Percentiles rank a stretch among this genome's conserved stretches.
phyloP scores from a whole-genome alignment of 2,888 invertebrate species.

The Cephus nigrinus region DNA sequence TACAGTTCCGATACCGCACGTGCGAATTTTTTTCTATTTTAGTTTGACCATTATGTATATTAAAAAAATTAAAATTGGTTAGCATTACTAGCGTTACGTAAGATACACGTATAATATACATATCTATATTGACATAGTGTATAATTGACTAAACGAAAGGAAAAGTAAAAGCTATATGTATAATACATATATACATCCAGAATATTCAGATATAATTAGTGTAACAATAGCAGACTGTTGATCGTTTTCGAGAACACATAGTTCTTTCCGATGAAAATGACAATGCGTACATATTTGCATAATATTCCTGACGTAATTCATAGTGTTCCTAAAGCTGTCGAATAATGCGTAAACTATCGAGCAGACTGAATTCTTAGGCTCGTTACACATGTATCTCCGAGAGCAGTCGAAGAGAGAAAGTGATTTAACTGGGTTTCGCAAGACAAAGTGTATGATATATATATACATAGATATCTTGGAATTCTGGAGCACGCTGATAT shows the following conservation, averaged over 20 bases:
- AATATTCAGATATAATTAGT: neutral
- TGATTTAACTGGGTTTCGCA: neutral
- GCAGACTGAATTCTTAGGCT: neutral
- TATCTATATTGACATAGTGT: neutral
- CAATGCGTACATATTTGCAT: neutral
- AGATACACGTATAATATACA: neutral
- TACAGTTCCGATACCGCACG: no score
- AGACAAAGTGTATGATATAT: neutral
- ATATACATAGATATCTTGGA: neutral
- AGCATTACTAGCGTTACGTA: neutral
- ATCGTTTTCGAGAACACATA: neutral
- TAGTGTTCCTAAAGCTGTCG: neutral
- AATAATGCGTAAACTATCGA: neutral
- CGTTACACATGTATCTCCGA: neutral
- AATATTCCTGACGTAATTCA: neutral
- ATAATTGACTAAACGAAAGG: neutral
- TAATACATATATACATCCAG: no score
- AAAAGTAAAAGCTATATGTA: neutral
- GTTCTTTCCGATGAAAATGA: neutral
- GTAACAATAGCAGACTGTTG: neutral
- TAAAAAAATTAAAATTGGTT: neutral
- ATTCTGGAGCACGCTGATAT: neutral
- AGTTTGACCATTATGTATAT: neutral
- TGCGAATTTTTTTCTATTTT: neutral
- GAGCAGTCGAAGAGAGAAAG: neutral